These are phyloP conservation scores for Napeogenes inachia DNA, from an alignment of 2,888 invertebrate genomes.

Conservation along the genomic window DNA sequence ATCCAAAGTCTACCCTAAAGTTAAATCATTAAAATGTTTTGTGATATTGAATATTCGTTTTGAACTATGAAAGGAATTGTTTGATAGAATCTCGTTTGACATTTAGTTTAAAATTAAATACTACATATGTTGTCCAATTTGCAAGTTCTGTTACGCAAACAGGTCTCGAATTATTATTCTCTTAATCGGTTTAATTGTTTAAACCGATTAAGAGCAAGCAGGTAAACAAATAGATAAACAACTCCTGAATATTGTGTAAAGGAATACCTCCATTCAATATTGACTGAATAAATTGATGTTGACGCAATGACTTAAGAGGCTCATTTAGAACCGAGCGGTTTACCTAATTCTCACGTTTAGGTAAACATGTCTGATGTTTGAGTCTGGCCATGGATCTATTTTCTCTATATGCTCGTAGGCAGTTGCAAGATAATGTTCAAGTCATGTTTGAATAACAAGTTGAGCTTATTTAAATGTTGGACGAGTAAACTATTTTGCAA, in stretches of 20 bases:
- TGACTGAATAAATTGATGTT: slow-evolving; percentile 33
- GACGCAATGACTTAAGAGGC: slow-evolving; percentile 30
- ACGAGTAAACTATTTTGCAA: slow-evolving; percentile 13
- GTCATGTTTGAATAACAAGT: slow-evolving; percentile 19
- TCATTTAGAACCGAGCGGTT: slow-evolving; percentile 33
- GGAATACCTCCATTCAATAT: slow-evolving; percentile 23
- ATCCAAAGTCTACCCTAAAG: slow-evolving; percentile 35
- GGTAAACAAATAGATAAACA: slow-evolving; percentile 21
- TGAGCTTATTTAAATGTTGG: slow-evolving; percentile 17
- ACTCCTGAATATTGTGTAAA: slow-evolving; percentile 15
- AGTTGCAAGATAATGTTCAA: slow-evolving; percentile 23
- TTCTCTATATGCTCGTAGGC: slow-evolving; percentile 24
- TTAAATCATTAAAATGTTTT: slow-evolving; percentile 32
- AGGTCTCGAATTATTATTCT: background rate
- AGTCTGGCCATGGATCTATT: slow-evolving; percentile 25
- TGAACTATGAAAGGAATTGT: too few species aligned
- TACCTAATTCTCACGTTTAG: slow-evolving; percentile 33
- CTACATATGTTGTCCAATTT: background rate
- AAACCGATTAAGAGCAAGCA: slow-evolving; percentile 9
- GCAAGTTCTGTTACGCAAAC: background rate
- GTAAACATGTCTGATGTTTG: slow-evolving; percentile 30
- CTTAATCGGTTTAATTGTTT: too few species aligned
- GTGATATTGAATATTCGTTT: slow-evolving; percentile 11
- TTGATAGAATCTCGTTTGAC: too few species aligned
- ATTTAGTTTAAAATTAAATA: too few species aligned